Base-by-base conservation (phyloP, 37 sponge, comb jelly and placozoan genomes). In the Geodia barretti region DNA sequence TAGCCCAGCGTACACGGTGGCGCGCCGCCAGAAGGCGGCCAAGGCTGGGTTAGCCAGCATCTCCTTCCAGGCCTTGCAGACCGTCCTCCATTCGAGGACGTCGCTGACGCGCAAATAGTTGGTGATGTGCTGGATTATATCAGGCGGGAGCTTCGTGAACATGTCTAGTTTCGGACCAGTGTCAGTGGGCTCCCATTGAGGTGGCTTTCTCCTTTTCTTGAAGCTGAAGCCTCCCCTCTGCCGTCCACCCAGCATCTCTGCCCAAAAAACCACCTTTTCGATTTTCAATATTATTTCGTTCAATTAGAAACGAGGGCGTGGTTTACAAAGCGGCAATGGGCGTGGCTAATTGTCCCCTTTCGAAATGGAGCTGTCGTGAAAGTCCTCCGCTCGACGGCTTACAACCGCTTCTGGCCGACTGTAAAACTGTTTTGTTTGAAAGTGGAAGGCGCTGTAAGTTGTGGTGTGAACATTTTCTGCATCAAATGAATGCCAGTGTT, bases 21-120 rank as follows among this genome's bases (percentile, higher is more conserved):
- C 74, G 41, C 82, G 73, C 31, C 82, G 33, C 82, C 82, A 82
- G 63, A 82, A 64, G 1, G 82, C 64, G 30, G 73, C 31, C 82
- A 82, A 23, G 24, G 71, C 82, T 28, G 26, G 31, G 9, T 29
- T 37, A 39, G 31, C 3, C 23, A 82, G 41, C 1, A 82, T 54
- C 28, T 64, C 82, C 4, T 72, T 72, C 82, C 82, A 82, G 21
- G 38, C 29, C 24, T 62, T 72, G 73, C 82, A 82, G 30, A 82
- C 82, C 1, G 21, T 31, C 62, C 35, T 0, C 30, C 82, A 82
- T 28, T 41, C 37, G 30, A 82, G 43, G 17, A 62, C 82, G 61
- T 82, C 82, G 41, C 65, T 62, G 4, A 73, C 74, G 64, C 39
- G 17, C 33, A 82, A 64, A 39, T 64, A 82, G 4, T 1, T 24